Base-by-base conservation (phyloP, 92 coral and sea anemone species). In the Zoanthus sansibaricus region DNA sequence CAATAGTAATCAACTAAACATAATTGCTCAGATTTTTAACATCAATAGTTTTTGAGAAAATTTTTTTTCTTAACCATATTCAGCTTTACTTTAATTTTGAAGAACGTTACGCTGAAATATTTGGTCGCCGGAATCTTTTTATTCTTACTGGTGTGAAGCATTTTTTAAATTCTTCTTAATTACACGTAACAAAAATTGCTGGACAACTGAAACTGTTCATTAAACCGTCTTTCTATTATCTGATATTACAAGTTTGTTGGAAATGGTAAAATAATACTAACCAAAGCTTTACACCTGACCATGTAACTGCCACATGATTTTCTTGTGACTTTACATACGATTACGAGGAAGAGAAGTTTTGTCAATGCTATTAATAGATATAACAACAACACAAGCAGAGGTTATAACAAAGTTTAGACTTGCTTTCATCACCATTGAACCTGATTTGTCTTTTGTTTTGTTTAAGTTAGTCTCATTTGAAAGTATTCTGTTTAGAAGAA, bases 341-440 rank as follows among this genome's bases (percentile, higher is more conserved):
- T n/a, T 21, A 4, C 13, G 15, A 5, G n/a, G 9, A 62, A 46
- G 6, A 73, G n/a, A 25, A 45, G 54, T 73, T 73, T 31, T 17
- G 56, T 73, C 78, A 75, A 13, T 17, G 20, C 78, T 75, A 75
- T 75, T 8, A 75, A 45, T 75, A 75, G 78, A 47, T 16, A 48
- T 73, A 16, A 7, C 77, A 18, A 42, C 77, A 37, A 30, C 15
- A 1, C 55, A 25, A 17, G 77, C 46, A 5, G 54, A 45, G 44
- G 18, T 73, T 54, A 45, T 42, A 73, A 37, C 55, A 73, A 45
- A 44, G 21, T 72, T 6, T 12, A 5, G 77, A 11, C n/a, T 42
- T 33, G 54, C 21, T 6, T 37, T 37, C 42, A 1, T 3, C 42
- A 47, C 12, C n/a, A 31, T 33, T 71, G 13, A 31, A 18, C 10